Conservation (phyloP, 2,888 invertebrate genomes). For the Phymatocera aterrima region DNA sequence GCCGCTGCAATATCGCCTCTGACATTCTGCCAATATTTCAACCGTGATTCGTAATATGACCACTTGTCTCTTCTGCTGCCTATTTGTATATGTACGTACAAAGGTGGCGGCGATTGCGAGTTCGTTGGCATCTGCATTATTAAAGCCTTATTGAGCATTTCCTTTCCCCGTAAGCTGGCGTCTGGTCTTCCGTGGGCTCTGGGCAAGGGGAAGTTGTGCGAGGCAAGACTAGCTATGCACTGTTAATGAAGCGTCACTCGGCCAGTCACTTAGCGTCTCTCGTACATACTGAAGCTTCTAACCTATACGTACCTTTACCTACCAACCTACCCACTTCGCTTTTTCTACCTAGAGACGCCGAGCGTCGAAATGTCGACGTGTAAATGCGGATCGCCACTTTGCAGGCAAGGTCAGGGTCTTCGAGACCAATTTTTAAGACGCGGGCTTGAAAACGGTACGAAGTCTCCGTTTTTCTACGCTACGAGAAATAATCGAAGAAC, state of each 20-base stretch:
- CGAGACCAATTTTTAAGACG: no score
- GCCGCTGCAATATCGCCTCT: no score
- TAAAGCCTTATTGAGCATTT: conserved; percentile 49
- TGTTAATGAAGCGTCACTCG: conserved; percentile 68
- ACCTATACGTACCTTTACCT: conserved; percentile 32
- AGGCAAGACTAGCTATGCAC: conserved; percentile 48
- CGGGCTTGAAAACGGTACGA: no score
- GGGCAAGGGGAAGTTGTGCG: conserved; percentile 27
- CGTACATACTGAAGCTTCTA: conserved; percentile 41
- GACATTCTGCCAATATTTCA: neutral
- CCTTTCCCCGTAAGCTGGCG: conserved; percentile 49
- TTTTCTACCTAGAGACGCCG: conserved; percentile 44
- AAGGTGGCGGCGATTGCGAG: conserved; percentile 19
- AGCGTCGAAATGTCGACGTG: conserved; percentile 52
- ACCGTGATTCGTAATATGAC: neutral
- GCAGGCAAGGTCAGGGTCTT: conserved; percentile 56
- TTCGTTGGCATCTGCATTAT: conserved; percentile 47
- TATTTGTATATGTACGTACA: no score
- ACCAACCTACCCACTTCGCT: conserved; percentile 30
- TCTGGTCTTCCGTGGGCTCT: conserved; percentile 40
- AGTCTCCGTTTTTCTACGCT: no score
- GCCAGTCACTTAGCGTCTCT: conserved; percentile 64
- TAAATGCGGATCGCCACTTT: neutral
- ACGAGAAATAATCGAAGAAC: no score
- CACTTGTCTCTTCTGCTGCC: neutral